phyloP scores from a whole-genome alignment of 2,888 invertebrate genomes.

The Perdita meconis region DNA sequence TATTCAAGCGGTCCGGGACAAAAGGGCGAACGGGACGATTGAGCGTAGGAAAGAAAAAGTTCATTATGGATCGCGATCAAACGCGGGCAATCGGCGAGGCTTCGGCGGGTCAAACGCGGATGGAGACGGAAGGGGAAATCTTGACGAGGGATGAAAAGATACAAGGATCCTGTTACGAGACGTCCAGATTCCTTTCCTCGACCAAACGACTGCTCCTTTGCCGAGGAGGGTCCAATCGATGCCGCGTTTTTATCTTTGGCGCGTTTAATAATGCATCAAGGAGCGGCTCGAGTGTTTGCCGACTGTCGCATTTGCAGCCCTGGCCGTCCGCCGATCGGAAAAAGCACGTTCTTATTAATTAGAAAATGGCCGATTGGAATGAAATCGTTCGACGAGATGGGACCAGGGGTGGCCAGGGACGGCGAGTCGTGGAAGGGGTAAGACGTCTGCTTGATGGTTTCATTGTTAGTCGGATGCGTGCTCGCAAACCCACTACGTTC shows the following conservation, averaged over 20 bases:
- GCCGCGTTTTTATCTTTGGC: conserved; percentile 33
- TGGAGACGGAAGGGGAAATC: background rate
- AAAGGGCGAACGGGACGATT: conserved; percentile 20
- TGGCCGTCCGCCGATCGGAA: conserved; percentile 27
- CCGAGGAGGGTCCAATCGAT: conserved; percentile 15
- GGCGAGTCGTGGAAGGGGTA: conserved; percentile 12
- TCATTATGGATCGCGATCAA: conserved; percentile 23
- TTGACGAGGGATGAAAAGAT: background rate
- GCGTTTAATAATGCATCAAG: conserved; percentile 54
- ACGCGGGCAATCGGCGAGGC: conserved; percentile 2
- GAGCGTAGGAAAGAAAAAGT: conserved; percentile 20
- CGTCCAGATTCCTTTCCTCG: background rate
- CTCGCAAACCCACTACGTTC: conserved; percentile 51
- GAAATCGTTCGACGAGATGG: conserved; percentile 68
- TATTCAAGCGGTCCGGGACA: conserved; percentile 54
- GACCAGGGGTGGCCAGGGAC: background rate
- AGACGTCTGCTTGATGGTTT: conserved; percentile 66
- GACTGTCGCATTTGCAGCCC: conserved; percentile 19
- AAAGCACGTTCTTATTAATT: conserved; percentile 76
- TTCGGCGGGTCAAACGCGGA: background rate
- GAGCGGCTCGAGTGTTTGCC: conserved; percentile 27
- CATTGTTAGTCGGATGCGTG: conserved; percentile 46
- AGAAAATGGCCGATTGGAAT: conserved; percentile 76
- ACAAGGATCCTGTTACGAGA: conserved; percentile 16
- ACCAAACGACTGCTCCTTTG: background rate